Conservation (phyloP, 2,797 vertebrate species). For the Tinamus major region DNA sequence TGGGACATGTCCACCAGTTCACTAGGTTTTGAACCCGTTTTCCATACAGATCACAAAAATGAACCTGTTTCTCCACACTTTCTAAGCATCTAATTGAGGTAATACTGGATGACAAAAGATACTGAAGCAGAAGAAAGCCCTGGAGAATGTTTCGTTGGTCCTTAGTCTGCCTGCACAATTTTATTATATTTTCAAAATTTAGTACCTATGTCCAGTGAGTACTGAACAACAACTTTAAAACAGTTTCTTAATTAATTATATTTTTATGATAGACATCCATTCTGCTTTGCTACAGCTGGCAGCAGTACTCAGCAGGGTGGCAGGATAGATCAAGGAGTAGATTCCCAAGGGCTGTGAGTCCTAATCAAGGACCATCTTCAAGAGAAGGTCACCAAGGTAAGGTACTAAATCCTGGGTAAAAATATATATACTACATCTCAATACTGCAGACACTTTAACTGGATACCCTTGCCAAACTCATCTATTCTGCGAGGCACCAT, state of each 20-base stretch:
- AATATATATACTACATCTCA: not conserved
- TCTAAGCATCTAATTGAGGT: not conserved
- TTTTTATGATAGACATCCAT: not conserved
- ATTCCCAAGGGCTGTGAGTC: not conserved
- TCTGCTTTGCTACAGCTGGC: not conserved
- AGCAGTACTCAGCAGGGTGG: not conserved
- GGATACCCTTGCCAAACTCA: not conserved
- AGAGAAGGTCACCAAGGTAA: not conserved
- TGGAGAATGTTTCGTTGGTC: not conserved
- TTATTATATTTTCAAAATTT: not conserved
- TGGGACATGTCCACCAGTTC: not conserved
- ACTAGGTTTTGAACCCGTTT: not conserved
- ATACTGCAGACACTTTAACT: not conserved
- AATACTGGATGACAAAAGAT: not conserved
- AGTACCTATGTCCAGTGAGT: not conserved
- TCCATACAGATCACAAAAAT: not conserved
- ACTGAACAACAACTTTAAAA: not conserved
- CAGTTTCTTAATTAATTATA: not conserved
- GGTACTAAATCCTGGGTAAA: not conserved
- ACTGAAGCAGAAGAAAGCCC: not conserved
- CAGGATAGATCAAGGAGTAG: not conserved
- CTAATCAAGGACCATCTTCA: not conserved
- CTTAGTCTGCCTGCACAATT: rapidly evolving
- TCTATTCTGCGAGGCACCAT: not conserved
- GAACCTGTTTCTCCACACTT: not conserved